phyloP scores from a whole-genome alignment of 2,888 invertebrate genomes.

The Melinaea marsaeus region DNA sequence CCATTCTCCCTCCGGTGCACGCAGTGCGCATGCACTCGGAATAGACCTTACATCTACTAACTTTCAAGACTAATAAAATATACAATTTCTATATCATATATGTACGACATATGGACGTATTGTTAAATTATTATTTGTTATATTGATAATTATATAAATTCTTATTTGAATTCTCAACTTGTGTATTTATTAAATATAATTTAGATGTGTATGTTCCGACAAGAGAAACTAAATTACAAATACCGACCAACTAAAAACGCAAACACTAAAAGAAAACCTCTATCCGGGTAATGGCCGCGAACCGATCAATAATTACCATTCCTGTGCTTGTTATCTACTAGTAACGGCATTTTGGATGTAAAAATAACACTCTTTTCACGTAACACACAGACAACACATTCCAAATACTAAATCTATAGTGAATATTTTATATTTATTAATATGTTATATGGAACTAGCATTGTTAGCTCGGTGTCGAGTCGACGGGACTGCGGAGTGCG shows the following conservation, averaged over 20 bases:
- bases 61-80: too few species aligned
- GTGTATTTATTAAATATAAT: too few species aligned
- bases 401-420: constrained; percentile 35
- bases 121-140: too few species aligned
- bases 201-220: too few species aligned
- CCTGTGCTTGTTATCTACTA: constrained; percentile 59
- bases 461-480: constrained; percentile 56
- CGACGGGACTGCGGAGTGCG: constrained; percentile 49
- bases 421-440: constrained; percentile 27
- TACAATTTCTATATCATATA: too few species aligned
- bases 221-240: too few species aligned
- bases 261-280: constrained; percentile 15
- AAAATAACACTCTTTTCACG: constrained; percentile 44
- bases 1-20: constrained; percentile 51
- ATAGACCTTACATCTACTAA: background rate
- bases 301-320: constrained; percentile 74
- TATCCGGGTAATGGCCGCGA: constrained; percentile 55
- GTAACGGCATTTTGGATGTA: constrained; percentile 58
- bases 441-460: constrained; percentile 48
- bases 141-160: too few species aligned
- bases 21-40: constrained; percentile 70
- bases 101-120: too few species aligned
- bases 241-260: too few species aligned
- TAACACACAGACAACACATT: constrained; percentile 59
- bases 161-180: too few species aligned